Percentiles rank a stretch among this genome's conserved stretches.
Evolutionary conservation across 2,113 vertebrate genomes (phyloP).

Genomic region (Anas platyrhynchos): DNA sequence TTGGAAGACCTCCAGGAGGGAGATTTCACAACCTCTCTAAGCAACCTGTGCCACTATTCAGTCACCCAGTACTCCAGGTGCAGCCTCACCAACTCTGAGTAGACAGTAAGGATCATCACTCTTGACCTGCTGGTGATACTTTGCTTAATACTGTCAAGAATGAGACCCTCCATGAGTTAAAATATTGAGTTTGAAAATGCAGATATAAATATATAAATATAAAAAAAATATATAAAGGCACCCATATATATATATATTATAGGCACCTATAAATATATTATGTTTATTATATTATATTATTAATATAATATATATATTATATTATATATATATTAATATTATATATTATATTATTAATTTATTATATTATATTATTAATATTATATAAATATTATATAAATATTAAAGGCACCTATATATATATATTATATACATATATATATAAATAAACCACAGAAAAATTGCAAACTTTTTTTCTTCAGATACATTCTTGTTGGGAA

Average conservation of each 20-base stretch:
- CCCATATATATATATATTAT: too few species aligned
- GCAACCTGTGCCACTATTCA: neutral
- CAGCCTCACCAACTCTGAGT: neutral
- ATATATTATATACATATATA: too few species aligned
- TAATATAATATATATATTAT: neutral
- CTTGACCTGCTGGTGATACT: neutral
- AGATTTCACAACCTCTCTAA: neutral
- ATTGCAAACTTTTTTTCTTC: neutral
- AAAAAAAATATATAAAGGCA: neutral
- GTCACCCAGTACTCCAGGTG: neutral
- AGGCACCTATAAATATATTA: neutral
- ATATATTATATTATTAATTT: too few species aligned
- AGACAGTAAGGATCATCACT: neutral
- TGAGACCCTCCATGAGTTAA: neutral
- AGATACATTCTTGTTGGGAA: neutral
- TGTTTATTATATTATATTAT: too few species aligned
- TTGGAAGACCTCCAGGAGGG: neutral
- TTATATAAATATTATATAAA: neutral
- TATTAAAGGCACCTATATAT: neutral
- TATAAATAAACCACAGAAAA: neutral
- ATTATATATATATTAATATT: too few species aligned
- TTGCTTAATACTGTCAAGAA: neutral
- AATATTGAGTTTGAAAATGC: neutral
- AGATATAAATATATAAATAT: neutral
- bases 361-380: too few species aligned